Evolutionary conservation across 2,888 invertebrate species (phyloP).

Genomic region (Pterostichus niger): DNA sequence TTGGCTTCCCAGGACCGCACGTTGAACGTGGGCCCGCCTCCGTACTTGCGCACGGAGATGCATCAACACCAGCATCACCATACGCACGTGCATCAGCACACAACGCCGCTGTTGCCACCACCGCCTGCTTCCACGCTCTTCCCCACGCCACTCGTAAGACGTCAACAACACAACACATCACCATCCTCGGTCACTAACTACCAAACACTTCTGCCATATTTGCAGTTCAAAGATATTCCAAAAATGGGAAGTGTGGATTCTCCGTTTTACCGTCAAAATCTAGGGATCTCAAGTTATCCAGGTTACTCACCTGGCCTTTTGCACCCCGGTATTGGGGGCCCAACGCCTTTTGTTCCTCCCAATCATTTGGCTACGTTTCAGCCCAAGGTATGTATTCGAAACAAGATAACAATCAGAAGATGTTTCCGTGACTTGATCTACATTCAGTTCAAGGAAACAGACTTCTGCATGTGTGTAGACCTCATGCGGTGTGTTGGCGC

Average conservation of each 20-base stretch:
- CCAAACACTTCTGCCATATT: slow-evolving; percentile 54
- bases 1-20: slow-evolving; percentile 90
- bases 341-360: slow-evolving; percentile 93
- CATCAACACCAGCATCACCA: slow-evolving; percentile 97
- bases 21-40: slow-evolving; percentile 77
- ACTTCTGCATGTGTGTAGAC: slow-evolving; percentile 51
- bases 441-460: slow-evolving; percentile 6
- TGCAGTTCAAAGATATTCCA: slow-evolving; percentile 91
- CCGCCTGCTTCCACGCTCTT: slow-evolving; percentile 80
- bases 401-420: slow-evolving; percentile 28
- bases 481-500: slow-evolving; percentile 60
- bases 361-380: slow-evolving; percentile 92
- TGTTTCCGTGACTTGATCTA: slow-evolving; percentile 11
- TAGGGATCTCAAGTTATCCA: slow-evolving; percentile 89
- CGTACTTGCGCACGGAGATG: slow-evolving; percentile 90
- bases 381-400: slow-evolving; percentile 85
- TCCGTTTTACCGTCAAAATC: slow-evolving; percentile 87
- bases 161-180: slow-evolving; percentile 12
- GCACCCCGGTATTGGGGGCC: slow-evolving; percentile 87
- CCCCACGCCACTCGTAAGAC: slow-evolving; percentile 84
- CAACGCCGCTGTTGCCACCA: slow-evolving; percentile 83
- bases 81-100: slow-evolving; percentile 93
- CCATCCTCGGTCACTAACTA: slow-evolving; percentile 1
- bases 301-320: slow-evolving; percentile 88
- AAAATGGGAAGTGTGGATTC: slow-evolving; percentile 89